Evolutionary conservation across 2,113 vertebrate genomes (phyloP), one percentile per base, ranked within the genome.

Genomic region (Ageneiosus marmoratus): DNA sequence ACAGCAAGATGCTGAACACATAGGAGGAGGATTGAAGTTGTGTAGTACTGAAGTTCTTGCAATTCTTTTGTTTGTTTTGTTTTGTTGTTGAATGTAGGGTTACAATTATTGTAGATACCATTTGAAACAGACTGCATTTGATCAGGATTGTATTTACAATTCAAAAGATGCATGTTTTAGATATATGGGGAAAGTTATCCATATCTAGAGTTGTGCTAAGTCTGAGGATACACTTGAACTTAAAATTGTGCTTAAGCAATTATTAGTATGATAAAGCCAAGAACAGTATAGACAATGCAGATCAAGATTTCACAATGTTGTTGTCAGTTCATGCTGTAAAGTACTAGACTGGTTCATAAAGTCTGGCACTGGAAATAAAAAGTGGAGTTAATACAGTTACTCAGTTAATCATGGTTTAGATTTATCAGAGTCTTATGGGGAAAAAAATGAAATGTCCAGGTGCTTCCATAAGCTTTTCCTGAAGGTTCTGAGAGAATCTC

Each of bases 1-100:
- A 78, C 55, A 60, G 76, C 76, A 60, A 60, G 34, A 55, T 15
- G 18, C 8, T 13, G 73, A 76, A 55, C 73, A 60, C n/a, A 51
- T 41, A 41, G 37, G 76, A 78, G 76, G 76, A 44, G 55, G 56
- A 60, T 44, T 46, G 76, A 60, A 58, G 75, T 41, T 32, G 6
- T 58, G 50, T 56, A 77, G 75, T 58, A 41, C 41, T 41, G 53
- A 77, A 78, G 53, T 60, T 60, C 24, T 60, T 60, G 55, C 34
- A 8, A 46, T 60, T 60, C 13, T 78, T 60, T 44, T 78, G 24
- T 16, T 76, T 41, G 10, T 41, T 58, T 77, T 58, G 73, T 75
- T 70, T 15, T 70, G 48, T 51, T 55, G 24, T 76, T 34, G 29
- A 22, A 22, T 76, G 34, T 3, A 8, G 27, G 20, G 3, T 51